phyloP scores from a whole-genome alignment of 2,888 invertebrate genomes.

The Leptinotarsa juncta region DNA sequence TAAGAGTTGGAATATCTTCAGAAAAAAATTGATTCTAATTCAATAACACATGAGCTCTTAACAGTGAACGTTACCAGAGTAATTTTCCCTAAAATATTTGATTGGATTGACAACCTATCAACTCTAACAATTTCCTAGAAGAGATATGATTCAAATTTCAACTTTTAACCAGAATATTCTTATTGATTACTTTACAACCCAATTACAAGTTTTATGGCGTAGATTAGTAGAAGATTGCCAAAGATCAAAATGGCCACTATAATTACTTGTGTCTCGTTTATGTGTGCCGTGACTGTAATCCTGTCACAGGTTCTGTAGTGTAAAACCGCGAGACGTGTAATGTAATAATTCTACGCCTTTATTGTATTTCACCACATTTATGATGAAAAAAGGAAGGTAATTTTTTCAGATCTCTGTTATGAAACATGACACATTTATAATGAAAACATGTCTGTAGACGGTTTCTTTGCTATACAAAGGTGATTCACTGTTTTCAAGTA shows the following conservation, averaged over 20 bases:
- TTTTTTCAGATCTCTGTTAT: too few species aligned
- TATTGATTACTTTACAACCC: conserved; percentile 23
- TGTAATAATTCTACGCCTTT: too few species aligned
- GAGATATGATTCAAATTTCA: conserved; percentile 5
- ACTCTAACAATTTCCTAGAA: background rate
- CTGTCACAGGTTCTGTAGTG: background rate
- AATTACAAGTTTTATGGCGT: conserved; percentile 36
- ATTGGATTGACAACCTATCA: background rate
- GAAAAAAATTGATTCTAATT: background rate
- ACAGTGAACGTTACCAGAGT: background rate
- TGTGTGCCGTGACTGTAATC: background rate
- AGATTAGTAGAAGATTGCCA: conserved; percentile 13
- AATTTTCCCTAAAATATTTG: conserved; percentile 5
- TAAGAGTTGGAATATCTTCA: background rate
- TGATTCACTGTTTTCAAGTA: too few species aligned
- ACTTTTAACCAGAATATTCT: conserved; percentile 12
- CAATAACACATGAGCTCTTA: background rate
- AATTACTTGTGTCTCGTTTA: conserved; percentile 23
- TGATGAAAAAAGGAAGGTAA: too few species aligned
- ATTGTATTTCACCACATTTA: too few species aligned
- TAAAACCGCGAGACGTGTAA: too few species aligned
- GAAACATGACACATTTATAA: too few species aligned
- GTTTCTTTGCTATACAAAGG: too few species aligned
- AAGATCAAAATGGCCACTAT: conserved; percentile 42
- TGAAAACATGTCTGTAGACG: too few species aligned